These are phyloP conservation scores for Drosophila aff. DNA, from an alignment of 1,140 invertebrate genomes.

Conservation along the genomic window DNA sequence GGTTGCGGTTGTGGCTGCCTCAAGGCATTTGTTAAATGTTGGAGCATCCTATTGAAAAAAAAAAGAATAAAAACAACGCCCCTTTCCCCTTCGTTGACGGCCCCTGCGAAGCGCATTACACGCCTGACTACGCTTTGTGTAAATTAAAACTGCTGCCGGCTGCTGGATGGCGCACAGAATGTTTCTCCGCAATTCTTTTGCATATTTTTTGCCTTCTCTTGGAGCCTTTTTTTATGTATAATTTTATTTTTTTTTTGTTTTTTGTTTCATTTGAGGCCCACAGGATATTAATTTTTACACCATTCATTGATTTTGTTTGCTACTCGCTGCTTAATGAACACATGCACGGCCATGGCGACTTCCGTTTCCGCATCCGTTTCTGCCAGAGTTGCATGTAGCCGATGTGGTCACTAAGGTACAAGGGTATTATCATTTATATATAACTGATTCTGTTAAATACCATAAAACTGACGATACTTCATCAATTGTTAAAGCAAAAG, in stretches of 20 bases:
- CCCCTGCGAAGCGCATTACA: conserved; percentile 57
- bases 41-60: conserved; percentile 5
- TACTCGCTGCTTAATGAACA: conserved; percentile 69
- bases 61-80: not conserved
- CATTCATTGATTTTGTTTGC: conserved; percentile 84
- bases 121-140: conserved; percentile 82
- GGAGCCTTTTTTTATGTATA: not conserved
- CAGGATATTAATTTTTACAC: conserved; percentile 85
- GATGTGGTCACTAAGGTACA: not conserved
- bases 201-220: conserved; percentile 13
- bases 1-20: conserved; percentile 45
- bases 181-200: conserved; percentile 16
- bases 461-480: too few species aligned
- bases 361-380: conserved; percentile 65
- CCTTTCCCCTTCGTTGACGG: not conserved
- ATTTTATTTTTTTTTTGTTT: conserved; percentile 3
- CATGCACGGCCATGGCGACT: conserved; percentile 40
- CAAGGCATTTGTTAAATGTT: conserved; percentile 81
- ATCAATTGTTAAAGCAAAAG: too few species aligned
- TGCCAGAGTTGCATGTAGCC: not conserved
- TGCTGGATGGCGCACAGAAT: conserved; percentile 14
- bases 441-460: not conserved
- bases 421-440: not conserved
- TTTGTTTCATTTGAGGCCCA: conserved; percentile 23
- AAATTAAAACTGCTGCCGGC: conserved; percentile 83